Conservation (phyloP, 2,888 invertebrate species). For the Ischnura elegans region DNA sequence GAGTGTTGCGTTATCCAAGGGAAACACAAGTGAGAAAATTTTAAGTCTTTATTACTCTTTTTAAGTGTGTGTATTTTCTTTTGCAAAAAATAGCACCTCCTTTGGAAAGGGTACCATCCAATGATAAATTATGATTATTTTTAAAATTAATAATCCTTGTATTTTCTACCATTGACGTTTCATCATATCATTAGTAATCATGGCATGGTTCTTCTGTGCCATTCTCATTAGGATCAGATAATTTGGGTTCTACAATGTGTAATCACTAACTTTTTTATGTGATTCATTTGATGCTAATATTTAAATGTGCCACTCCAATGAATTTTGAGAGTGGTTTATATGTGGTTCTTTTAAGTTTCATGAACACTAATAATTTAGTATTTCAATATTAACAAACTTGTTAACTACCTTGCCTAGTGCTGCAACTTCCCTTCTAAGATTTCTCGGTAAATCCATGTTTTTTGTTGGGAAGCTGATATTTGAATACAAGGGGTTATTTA, state of each 20-base stretch:
- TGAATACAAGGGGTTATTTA: not conserved
- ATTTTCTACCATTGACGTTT: not conserved
- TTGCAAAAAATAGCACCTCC: not conserved
- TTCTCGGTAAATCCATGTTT: not conserved
- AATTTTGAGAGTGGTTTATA: not conserved
- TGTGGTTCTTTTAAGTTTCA: not conserved
- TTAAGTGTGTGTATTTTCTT: not conserved
- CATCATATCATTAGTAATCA: not conserved
- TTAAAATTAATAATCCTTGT: not conserved
- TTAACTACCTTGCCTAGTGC: not conserved
- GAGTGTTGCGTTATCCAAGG: too few relatives aligned
- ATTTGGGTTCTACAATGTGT: constrained; percentile 10
- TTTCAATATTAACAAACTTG: not conserved
- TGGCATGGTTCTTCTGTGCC: not conserved
- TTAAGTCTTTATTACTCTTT: not conserved
- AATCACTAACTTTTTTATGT: not conserved
- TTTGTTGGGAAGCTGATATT: not conserved
- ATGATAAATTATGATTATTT: not conserved
- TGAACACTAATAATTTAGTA: not conserved
- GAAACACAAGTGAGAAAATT: not conserved
- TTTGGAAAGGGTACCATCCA: not conserved
- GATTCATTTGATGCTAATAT: not conserved
- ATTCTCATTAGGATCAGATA: not conserved
- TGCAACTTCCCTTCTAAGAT: not conserved
- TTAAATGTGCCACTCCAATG: not conserved